Evolutionary conservation across 1,140 invertebrate species (phyloP).

Genomic region (Ooceraea biroi): DNA sequence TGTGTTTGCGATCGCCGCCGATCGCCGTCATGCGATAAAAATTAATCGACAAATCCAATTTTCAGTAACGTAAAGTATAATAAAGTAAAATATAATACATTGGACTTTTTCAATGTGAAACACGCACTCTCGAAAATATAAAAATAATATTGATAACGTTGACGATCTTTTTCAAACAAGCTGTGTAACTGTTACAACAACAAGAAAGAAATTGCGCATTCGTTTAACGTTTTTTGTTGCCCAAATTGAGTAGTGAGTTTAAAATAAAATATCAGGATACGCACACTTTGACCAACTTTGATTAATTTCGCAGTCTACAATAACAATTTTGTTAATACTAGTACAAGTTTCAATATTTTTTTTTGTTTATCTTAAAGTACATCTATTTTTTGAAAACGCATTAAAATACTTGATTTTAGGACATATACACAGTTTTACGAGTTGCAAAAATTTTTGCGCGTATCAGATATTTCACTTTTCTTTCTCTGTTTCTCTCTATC

Average conservation of each 20-base stretch:
- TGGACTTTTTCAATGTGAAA: neutral
- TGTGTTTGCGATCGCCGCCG: slow-evolving; percentile 39
- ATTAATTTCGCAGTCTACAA: neutral
- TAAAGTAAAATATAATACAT: too few species aligned
- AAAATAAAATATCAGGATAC: slow-evolving; percentile 2
- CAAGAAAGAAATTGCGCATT: neutral
- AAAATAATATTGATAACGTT: slow-evolving; percentile 1
- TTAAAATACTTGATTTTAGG: neutral
- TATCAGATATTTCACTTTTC: neutral
- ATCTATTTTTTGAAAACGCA: neutral
- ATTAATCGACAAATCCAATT: slow-evolving; percentile 20
- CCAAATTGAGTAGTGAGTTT: neutral
- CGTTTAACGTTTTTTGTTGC: neutral
- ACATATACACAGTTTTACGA: neutral
- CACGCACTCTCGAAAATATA: neutral
- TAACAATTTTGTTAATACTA: slow-evolving; percentile 4
- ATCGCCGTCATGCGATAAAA: slow-evolving; percentile 28
- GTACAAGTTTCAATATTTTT: neutral
- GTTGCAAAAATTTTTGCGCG: slow-evolving; percentile 16
- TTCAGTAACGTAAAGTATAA: neutral
- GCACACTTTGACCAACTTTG: neutral
- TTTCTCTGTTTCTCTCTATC: slow-evolving; percentile 19
- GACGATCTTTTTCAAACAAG: neutral
- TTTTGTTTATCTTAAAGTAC: neutral
- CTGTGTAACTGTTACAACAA: neutral